Evolutionary conservation across 2,113 vertebrate genomes (phyloP).

Genomic region (Chloropsis hardwickii): DNA sequence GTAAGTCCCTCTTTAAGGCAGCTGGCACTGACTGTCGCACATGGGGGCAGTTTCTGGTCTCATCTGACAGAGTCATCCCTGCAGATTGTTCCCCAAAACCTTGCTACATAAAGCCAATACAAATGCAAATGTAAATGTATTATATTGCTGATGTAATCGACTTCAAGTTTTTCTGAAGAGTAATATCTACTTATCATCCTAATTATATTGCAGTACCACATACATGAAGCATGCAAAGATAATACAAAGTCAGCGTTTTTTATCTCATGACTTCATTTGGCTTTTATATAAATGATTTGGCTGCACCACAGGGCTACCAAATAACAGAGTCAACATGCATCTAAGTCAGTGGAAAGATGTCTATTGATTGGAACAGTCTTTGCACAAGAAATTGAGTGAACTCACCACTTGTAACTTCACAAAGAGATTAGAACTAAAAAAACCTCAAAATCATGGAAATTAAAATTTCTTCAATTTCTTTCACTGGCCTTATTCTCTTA

Average conservation of each 20-base stretch:
- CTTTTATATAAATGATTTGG: background rate
- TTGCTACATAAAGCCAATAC: background rate
- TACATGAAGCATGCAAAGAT: background rate
- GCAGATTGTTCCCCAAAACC: background rate
- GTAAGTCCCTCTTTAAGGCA: background rate
- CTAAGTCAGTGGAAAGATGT: background rate
- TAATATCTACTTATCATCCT: background rate
- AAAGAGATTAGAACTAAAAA: background rate
- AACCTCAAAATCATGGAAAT: background rate
- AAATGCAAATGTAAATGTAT: background rate
- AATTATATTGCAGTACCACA: background rate
- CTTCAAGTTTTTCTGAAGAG: background rate
- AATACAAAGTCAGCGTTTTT: background rate
- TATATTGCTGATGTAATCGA: accelerated
- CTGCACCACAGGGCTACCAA: background rate
- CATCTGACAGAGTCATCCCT: background rate
- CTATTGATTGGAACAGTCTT: background rate
- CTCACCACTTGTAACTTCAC: background rate
- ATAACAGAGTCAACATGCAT: background rate
- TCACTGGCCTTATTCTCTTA: accelerated
- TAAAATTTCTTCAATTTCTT: background rate
- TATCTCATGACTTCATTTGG: background rate
- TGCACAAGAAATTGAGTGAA: background rate
- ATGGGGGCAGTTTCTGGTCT: background rate
- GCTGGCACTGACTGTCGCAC: background rate